Evolutionary conservation across 1,140 invertebrate species (phyloP).

Genomic region (Propsilocerus akamusi): DNA sequence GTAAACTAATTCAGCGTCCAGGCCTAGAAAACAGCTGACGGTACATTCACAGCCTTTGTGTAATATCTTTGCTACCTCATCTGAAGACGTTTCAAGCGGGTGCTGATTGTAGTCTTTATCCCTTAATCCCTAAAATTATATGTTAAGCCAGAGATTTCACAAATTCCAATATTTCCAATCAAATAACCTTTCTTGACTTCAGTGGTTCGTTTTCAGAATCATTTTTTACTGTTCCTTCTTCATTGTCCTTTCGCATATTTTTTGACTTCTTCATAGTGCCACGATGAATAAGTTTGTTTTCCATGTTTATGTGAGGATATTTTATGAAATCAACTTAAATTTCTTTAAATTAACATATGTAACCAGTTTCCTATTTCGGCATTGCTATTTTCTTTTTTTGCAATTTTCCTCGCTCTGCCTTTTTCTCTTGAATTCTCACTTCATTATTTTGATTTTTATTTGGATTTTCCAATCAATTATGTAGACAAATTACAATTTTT

Average conservation of each 20-base stretch:
- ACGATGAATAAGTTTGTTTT: not conserved
- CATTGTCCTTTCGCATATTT: not conserved
- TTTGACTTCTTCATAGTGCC: not conserved
- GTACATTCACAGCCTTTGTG: conserved; percentile 54
- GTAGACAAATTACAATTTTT: too few relatives aligned
- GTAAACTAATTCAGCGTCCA: conserved; percentile 54
- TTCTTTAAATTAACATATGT: not conserved
- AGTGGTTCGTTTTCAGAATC: not conserved
- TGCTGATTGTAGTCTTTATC: conserved; percentile 23
- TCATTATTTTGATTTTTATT: too few relatives aligned
- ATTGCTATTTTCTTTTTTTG: not conserved
- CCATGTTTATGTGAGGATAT: not conserved
- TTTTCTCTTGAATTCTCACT: too few relatives aligned
- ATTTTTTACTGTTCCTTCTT: not conserved
- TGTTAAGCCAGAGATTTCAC: not conserved
- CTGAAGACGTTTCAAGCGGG: conserved; percentile 33
- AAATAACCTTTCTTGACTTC: not conserved
- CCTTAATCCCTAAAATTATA: not conserved
- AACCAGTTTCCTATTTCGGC: not conserved
- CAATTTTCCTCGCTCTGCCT: too few relatives aligned
- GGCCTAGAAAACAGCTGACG: conserved; percentile 49
- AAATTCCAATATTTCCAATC: not conserved
- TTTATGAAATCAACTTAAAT: not conserved
- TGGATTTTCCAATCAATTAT: too few relatives aligned
- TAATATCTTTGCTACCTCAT: conserved; percentile 46